Evolutionary conservation across 64 coral and sea anemone species (phyloP).

Genomic region (Trachythela sp.): DNA sequence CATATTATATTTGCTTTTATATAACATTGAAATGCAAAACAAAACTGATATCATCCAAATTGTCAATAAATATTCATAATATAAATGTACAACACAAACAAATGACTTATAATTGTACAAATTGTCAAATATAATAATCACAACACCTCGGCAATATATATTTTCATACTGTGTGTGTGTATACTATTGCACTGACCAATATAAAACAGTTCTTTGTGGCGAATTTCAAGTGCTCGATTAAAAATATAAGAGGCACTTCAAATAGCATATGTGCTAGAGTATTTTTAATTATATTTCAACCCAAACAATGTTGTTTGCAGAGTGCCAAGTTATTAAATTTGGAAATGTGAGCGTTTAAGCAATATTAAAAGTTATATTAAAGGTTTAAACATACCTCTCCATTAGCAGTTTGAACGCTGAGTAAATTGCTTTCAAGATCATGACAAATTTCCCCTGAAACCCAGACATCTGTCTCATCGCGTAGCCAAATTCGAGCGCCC

Average conservation of each 20-base stretch:
- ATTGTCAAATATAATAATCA: not conserved
- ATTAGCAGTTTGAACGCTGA: constrained; percentile 38
- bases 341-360: too few relatives aligned
- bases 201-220: not conserved
- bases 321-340: too few relatives aligned
- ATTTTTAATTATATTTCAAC: not conserved
- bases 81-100: not conserved
- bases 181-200: too few relatives aligned
- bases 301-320: not conserved
- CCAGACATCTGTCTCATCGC: constrained; percentile 43
- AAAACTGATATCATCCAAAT: too few relatives aligned
- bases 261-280: not conserved
- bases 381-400: constrained; percentile 45
- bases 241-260: not conserved
- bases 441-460: constrained; percentile 56
- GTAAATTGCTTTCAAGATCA: constrained; percentile 39
- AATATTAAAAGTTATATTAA: too few relatives aligned
- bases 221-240: not conserved
- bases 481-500: constrained; percentile 56
- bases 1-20: too few relatives aligned
- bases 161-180: too few relatives aligned
- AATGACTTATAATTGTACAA: not conserved
- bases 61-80: not conserved
- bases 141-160: too few relatives aligned
- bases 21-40: too few relatives aligned